Conservation (phyloP, 2,797 vertebrate species). For the Esox masquinongy region DNA sequence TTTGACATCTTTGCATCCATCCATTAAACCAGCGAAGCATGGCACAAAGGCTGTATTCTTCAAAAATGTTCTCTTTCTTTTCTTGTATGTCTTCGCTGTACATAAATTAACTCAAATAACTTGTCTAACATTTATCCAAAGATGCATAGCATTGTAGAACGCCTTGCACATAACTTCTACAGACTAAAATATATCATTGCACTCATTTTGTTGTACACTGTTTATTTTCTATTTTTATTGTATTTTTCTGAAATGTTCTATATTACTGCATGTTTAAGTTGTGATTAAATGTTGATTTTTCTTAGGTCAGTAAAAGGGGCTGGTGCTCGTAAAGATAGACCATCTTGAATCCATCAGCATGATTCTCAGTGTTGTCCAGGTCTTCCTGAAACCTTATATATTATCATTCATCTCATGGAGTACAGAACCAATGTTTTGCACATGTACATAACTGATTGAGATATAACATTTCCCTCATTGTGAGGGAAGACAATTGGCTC, state of each 20-base stretch:
- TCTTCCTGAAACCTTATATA: neutral
- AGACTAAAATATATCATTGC: slow-evolving; percentile 62
- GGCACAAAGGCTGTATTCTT: slow-evolving; percentile 65
- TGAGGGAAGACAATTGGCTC: too few relatives aligned
- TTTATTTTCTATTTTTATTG: slow-evolving; percentile 21
- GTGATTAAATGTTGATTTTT: slow-evolving; percentile 46
- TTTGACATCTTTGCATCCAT: slow-evolving; percentile 14
- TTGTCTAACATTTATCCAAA: slow-evolving; percentile 49
- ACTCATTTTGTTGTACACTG: slow-evolving; percentile 50
- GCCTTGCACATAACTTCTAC: slow-evolving; percentile 57
- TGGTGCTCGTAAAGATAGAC: slow-evolving; percentile 27
- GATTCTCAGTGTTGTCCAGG: slow-evolving; percentile 31
- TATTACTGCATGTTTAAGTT: slow-evolving; percentile 22
- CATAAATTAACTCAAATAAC: slow-evolving; percentile 41
- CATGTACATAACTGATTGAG: neutral
- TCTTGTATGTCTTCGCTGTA: slow-evolving; percentile 45
- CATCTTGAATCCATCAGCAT: slow-evolving; percentile 35
- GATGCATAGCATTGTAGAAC: slow-evolving; percentile 41
- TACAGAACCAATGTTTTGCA: slow-evolving; percentile 12
- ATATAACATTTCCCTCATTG: neutral
- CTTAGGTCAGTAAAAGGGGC: slow-evolving; percentile 46
- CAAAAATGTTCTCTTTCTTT: slow-evolving; percentile 26
- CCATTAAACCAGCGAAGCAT: slow-evolving; percentile 35
- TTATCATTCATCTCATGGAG: slow-evolving; percentile 14
- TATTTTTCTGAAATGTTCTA: neutral